Base-by-base conservation (phyloP, 2,888 invertebrate species). In the Sphecodes monilicornis region DNA sequence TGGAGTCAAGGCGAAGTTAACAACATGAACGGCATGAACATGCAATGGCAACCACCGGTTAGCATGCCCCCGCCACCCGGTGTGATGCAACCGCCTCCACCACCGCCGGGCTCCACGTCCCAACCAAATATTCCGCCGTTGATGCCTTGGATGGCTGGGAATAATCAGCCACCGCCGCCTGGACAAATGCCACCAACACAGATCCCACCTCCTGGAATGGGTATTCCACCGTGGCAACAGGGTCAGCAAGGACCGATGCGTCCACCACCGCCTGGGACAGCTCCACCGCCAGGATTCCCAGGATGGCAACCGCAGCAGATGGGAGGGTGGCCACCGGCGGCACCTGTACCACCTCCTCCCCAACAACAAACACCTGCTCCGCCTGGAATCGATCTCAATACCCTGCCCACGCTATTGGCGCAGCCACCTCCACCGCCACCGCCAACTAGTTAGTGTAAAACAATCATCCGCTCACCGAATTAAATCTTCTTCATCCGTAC, bases 381-480 rank as follows among this genome's bases (percentile, higher is more conserved):
- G 13, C 96, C 96, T 29, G 96, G 96, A 22, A 96, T 96, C 74
- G 96, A 96, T 90, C 95, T 96, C 78, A 95, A 95, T 74, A 95
- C 95, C 57, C 93, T 96, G 68, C 96, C 96, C 3, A 95, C 95
- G 71, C 92, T 97, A 73, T 92, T 96, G 71, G 96, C 96, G 71
- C 97, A 97, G 43, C 97, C 97, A 4, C 97, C 97, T 8, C 97
- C 97, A 22, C 97, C 97, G 4, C 97, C 97, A 0, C 96, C 96
- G 1, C 94, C 94, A 6, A 94, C 94, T 39, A 94, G 94, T 93
- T 94, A 94, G 92, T 94, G 85, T 60, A 84, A 85, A 88, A 32
- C 10, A 78, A 78, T 57, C 50, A 73, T 82, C 39, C 0, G 60
- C 64, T 50, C 57, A 70, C 70, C 22, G 43, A 81, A 88, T 75